Base-by-base conservation (phyloP, 2,888 invertebrate species). In the Pheosia tremula region DNA sequence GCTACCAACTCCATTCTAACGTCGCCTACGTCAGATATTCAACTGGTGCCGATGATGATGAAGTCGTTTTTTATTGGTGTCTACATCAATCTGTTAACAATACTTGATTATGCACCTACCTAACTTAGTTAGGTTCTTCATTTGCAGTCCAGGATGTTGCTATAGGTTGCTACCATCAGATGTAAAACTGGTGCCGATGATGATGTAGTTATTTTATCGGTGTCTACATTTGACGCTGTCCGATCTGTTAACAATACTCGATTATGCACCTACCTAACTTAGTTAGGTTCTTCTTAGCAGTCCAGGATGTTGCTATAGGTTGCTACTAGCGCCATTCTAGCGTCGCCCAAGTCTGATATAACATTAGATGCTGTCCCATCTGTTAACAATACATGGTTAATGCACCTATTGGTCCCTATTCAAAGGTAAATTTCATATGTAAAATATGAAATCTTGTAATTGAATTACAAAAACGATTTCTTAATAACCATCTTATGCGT, bases 381-480 rank as follows among this genome's bases (percentile, higher is more conserved):
- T 70, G 68, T 58, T 47, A 61, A 65, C 58, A 58, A 55, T 59
- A 59, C 47, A 38, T 37, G 8, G 38, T 59, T 55, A 54, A 24
- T 37, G 54, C 54, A 38, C 5, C 9, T 8, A 54, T 9, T 8
- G 52, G 11, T 36, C n/a, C 47, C 47, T 47, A 47, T 47, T 10
- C 10, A 47, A 47, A 5, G 0, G 4, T 47, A 43, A 4, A 10
- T 43, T 9, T 43, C 43, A 43, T 0, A 10, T 24, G 24, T 24
- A 0, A 24, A 24, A n/a, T n/a, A n/a, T n/a, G n/a, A 24, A 24
- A 1, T 24, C 43, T 43, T 43, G 43, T 9, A 43, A 43, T 43
- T 24, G 0, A 24, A 24, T 24, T 24, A 24, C 24, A 24, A 24
- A 24, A 24, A 24, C 24, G 1, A 24, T 24, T 24, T 24, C 24